Conservation (phyloP, 2,113 vertebrate genomes). For the Platichthys stellatus region DNA sequence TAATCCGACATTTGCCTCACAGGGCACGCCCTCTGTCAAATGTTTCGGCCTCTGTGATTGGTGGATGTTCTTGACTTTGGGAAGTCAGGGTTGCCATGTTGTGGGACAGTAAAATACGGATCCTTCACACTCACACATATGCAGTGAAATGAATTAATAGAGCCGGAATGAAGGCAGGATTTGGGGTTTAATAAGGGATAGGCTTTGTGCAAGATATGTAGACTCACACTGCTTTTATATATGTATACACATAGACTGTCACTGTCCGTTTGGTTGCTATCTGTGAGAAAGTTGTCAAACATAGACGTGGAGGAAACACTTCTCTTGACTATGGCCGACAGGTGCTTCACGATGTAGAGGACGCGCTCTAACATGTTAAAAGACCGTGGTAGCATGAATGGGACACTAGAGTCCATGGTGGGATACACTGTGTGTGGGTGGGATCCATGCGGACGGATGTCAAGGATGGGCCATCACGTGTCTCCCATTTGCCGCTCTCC, state of each 20-base stretch:
- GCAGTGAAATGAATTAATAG: not conserved
- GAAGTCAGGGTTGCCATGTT: conserved; percentile 44
- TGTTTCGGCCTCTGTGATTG: conserved; percentile 53
- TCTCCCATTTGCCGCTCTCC: conserved; percentile 34
- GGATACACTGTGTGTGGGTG: not conserved
- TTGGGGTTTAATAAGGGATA: not conserved
- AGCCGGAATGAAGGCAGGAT: not conserved
- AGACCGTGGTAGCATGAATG: not conserved
- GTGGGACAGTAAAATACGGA: not conserved
- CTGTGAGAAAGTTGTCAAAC: not conserved
- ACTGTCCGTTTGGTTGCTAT: not conserved
- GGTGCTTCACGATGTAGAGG: not conserved
- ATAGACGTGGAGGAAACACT: not conserved
- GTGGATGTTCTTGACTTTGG: conserved; percentile 31
- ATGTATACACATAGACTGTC: no score
- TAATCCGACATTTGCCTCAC: not conserved
- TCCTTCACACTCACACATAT: not conserved
- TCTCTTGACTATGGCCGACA: not conserved
- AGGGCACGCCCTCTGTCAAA: conserved; percentile 15
- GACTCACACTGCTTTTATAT: no score
- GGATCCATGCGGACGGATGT: not conserved
- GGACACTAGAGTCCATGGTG: no score
- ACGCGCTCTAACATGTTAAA: not conserved
- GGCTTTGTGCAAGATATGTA: not conserved
- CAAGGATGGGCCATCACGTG: conserved; percentile 52